phyloP scores from a whole-genome alignment of 2,888 invertebrate genomes.

The Ennomos quercinarius region DNA sequence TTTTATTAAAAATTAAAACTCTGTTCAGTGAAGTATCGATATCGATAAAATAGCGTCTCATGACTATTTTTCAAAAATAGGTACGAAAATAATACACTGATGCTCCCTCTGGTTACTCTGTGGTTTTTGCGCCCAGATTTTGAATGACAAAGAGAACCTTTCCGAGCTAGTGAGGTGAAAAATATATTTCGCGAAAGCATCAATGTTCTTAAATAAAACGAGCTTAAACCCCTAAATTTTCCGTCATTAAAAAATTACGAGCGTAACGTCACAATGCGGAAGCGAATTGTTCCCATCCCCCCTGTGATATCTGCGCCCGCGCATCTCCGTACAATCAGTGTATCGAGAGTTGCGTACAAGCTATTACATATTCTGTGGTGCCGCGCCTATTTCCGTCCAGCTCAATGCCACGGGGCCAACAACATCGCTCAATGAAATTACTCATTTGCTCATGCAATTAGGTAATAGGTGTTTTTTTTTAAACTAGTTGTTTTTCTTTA shows the following conservation, averaged over 20 bases:
- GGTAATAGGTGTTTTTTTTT: constrained; percentile 37
- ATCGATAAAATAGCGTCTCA: too few species aligned
- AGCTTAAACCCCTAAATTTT: constrained; percentile 27
- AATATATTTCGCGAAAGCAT: too few species aligned
- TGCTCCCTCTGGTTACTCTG: too few species aligned
- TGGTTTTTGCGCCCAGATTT: too few species aligned
- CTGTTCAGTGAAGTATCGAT: too few species aligned
- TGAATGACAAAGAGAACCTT: too few species aligned
- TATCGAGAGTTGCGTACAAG: neutral
- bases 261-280: constrained; percentile 62
- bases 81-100: too few species aligned
- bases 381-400: constrained; percentile 48
- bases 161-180: too few species aligned
- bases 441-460: constrained; percentile 52
- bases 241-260: constrained; percentile 33
- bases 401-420: constrained; percentile 83
- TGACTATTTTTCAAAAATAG: too few species aligned
- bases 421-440: constrained; percentile 73
- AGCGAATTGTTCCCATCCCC: constrained; percentile 42
- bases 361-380: constrained; percentile 6
- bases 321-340: constrained; percentile 11
- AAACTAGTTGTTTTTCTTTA: too few species aligned
- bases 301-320: constrained; percentile 21
- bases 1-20: too few species aligned
- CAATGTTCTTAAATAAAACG: constrained; percentile 2